Evolutionary conservation across 2,797 vertebrate species (phyloP).

Genomic region (Phrynocephalus guinanensis): DNA sequence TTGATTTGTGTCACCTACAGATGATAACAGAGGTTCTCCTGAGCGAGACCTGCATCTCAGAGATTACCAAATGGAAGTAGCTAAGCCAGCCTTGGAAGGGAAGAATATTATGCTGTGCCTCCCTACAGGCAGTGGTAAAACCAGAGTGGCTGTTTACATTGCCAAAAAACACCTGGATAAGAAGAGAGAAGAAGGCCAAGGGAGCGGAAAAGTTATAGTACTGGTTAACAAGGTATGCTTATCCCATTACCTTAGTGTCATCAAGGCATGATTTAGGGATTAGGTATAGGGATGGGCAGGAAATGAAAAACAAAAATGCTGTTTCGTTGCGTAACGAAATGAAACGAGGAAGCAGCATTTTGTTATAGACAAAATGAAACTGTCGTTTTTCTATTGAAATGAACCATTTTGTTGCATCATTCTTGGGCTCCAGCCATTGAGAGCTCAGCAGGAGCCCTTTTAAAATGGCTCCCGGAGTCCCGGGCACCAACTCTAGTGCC

Average conservation of each 20-base stretch:
- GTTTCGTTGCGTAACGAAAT: too few species aligned
- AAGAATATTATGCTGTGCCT: slow-evolving; percentile 96
- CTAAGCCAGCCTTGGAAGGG: slow-evolving; percentile 89
- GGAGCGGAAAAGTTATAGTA: slow-evolving; percentile 88
- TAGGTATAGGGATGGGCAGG: too few species aligned
- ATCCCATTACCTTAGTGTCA: neutral
- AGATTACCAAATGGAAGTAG: slow-evolving; percentile 94
- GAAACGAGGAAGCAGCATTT: too few species aligned
- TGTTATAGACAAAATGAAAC: too few species aligned
- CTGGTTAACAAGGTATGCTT: slow-evolving; percentile 93
- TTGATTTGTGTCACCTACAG: slow-evolving; percentile 70
- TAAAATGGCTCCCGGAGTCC: too few species aligned
- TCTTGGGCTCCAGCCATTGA: too few species aligned
- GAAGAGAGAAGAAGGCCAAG: slow-evolving; percentile 74
- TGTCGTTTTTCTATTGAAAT: too few species aligned
- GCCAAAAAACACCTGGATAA: slow-evolving; percentile 90
- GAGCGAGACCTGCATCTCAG: slow-evolving; percentile 84
- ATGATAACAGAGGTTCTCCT: slow-evolving; percentile 73
- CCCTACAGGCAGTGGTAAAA: slow-evolving; percentile 97
- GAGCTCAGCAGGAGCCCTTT: too few species aligned
- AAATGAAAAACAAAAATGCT: too few species aligned
- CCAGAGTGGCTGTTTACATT: slow-evolving; percentile 93
- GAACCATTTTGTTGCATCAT: too few species aligned
- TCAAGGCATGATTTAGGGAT: neutral
- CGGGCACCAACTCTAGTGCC: too few species aligned